Evolutionary conservation across 2,797 vertebrate genomes (phyloP).

Genomic region (Anas bahamensis): DNA sequence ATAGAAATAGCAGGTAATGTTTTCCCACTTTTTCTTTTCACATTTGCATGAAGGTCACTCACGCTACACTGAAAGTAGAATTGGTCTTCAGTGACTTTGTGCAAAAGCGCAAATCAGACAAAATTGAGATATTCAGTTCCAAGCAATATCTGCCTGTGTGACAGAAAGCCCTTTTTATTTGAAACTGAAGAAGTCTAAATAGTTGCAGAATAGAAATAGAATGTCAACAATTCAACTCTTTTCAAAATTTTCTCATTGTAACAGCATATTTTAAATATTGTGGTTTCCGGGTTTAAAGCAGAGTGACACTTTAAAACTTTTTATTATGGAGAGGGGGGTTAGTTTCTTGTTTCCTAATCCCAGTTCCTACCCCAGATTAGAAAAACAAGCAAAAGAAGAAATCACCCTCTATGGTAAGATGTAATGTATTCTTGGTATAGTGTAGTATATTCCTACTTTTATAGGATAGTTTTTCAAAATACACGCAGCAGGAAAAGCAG

Average conservation of each 20-base stretch:
- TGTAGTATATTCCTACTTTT: too few relatives aligned
- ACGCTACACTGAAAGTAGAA: not conserved
- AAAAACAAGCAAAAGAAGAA: not conserved
- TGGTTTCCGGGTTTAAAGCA: too few relatives aligned
- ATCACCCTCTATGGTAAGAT: not conserved
- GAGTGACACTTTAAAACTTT: not conserved
- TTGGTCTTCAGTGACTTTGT: not conserved
- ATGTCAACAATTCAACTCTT: not conserved
- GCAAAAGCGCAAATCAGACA: not conserved
- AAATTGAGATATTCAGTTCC: not conserved
- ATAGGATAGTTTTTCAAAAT: not conserved
- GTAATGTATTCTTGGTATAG: not conserved
- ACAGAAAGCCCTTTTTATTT: too few relatives aligned
- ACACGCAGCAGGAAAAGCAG: not conserved
- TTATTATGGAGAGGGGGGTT: not conserved
- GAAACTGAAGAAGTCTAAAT: not conserved
- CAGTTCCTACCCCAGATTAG: not conserved
- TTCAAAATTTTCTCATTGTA: not conserved
- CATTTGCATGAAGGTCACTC: accelerated
- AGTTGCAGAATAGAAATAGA: not conserved
- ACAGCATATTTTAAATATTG: not conserved
- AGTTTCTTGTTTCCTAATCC: not conserved
- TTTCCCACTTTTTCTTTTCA: not conserved
- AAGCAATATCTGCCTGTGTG: not conserved
- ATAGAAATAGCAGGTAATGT: accelerated